Conservation (phyloP, 2,888 invertebrate genomes). For the Heliconius ethilla region DNA sequence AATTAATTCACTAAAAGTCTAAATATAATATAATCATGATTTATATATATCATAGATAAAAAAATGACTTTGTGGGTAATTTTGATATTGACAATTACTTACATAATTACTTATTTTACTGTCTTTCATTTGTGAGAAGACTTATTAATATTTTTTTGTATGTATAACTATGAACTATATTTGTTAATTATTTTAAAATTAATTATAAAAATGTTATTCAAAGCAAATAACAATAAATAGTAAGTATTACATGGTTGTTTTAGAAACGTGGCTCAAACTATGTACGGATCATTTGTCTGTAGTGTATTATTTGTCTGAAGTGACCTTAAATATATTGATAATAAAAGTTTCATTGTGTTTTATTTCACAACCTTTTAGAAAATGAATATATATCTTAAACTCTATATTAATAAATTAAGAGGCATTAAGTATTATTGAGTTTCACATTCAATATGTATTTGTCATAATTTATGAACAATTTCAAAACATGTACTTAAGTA, state of each 20-base stretch:
- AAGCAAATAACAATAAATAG: slow-evolving; percentile 20
- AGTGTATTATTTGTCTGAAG: slow-evolving; percentile 54
- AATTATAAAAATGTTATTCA: slow-evolving; percentile 22
- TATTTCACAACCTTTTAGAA: slow-evolving; percentile 24
- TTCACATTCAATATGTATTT: no score
- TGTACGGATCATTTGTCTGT: slow-evolving; percentile 66
- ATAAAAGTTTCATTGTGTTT: slow-evolving; percentile 45
- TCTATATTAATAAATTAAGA: no score
- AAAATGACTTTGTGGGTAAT: no score
- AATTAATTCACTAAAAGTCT: no score
- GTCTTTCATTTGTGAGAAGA: not conserved
- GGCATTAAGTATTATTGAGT: no score
- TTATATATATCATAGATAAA: no score
- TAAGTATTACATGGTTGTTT: slow-evolving; percentile 55
- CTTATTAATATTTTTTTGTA: not conserved
- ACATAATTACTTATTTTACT: not conserved
- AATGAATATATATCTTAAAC: not conserved
- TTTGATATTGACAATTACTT: no score
- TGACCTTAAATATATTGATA: slow-evolving; percentile 57
- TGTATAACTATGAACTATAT: not conserved
- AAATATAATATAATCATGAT: no score
- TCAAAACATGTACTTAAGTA: no score
- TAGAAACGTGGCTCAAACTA: slow-evolving; percentile 64
- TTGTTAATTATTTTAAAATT: not conserved
- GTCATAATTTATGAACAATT: no score